phyloP scores from a whole-genome alignment of 2,888 invertebrate genomes.

The Lepas anatifera region DNA sequence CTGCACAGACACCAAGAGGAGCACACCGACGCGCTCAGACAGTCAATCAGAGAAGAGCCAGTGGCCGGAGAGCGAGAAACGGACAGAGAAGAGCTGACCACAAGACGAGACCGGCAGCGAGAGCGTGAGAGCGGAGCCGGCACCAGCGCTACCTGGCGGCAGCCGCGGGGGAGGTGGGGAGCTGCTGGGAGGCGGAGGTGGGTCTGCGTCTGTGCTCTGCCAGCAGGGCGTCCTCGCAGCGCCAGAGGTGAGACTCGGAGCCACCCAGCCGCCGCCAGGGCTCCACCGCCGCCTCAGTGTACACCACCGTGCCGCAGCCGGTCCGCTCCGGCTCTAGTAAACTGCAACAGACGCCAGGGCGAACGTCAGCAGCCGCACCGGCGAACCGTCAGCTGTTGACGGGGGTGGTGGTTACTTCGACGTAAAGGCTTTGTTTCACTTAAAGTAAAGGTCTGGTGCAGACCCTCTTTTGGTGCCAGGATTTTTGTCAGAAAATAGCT shows the following conservation, averaged over 20 bases:
- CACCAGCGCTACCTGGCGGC: background rate
- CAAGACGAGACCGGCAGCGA: background rate
- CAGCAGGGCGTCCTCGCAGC: background rate
- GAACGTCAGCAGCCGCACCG: background rate
- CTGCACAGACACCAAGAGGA: too few relatives aligned
- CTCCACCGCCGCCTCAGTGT: slow-evolving; percentile 5
- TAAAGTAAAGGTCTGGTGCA: too few relatives aligned
- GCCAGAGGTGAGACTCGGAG: background rate
- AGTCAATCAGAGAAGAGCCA: background rate
- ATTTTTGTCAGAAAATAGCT: too few relatives aligned
- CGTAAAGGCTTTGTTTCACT: too few relatives aligned
- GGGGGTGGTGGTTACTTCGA: too few relatives aligned
- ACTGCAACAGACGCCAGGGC: background rate
- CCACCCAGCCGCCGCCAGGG: background rate
- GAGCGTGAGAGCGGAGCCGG: background rate
- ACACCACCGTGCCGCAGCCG: background rate
- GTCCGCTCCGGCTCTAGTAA: background rate
- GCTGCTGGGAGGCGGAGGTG: slow-evolving; percentile 2
- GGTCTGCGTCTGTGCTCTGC: background rate
- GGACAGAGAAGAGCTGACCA: background rate
- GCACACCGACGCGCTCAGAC: background rate
- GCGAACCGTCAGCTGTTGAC: too few relatives aligned
- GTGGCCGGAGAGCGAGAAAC: slow-evolving; percentile 18
- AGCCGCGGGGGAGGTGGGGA: background rate
- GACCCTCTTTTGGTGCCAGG: too few relatives aligned